Percentiles rank a stretch among this genome's conserved stretches.
Conservation (phyloP, 2,888 invertebrate species). For the Nomada fucata region DNA sequence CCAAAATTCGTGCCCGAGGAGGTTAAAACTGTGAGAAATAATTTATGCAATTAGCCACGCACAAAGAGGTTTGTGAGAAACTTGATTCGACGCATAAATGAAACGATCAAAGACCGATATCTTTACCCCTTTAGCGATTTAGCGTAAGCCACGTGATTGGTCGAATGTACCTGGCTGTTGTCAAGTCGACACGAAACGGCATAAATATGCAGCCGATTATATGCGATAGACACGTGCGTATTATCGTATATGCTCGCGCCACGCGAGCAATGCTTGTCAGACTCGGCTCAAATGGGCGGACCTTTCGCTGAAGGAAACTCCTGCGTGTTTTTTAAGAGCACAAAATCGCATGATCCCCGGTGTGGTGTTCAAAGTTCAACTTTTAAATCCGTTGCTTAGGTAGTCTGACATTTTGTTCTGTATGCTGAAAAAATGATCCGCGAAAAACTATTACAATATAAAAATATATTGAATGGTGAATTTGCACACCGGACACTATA, state of each 20-base stretch:
- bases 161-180: conserved; percentile 67
- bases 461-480: too few relatives aligned
- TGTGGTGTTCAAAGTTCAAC: too few relatives aligned
- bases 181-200: conserved; percentile 67
- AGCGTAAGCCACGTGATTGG: conserved; percentile 21
- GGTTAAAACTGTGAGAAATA: conserved; percentile 58
- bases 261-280: conserved; percentile 12
- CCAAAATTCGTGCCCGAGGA: too few relatives aligned
- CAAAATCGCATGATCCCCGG: too few relatives aligned
- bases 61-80: conserved; percentile 62
- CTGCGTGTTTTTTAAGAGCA: too few relatives aligned
- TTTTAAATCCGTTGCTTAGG: too few relatives aligned
- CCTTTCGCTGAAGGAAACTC: too few relatives aligned
- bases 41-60: conserved; percentile 76
- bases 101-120: conserved; percentile 74
- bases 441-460: too few relatives aligned
- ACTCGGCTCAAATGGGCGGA: too few relatives aligned
- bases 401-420: too few relatives aligned
- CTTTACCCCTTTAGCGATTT: conserved; percentile 20
- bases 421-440: too few relatives aligned
- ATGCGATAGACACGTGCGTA: conserved; percentile 42
- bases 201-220: conserved; percentile 66
- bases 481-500: too few relatives aligned
- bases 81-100: conserved; percentile 68
- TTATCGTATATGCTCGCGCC: conserved; percentile 27